Evolutionary conservation across 2,888 invertebrate species (phyloP), one percentile per base, ranked within the genome.

Genomic region (Julus scanicus): DNA sequence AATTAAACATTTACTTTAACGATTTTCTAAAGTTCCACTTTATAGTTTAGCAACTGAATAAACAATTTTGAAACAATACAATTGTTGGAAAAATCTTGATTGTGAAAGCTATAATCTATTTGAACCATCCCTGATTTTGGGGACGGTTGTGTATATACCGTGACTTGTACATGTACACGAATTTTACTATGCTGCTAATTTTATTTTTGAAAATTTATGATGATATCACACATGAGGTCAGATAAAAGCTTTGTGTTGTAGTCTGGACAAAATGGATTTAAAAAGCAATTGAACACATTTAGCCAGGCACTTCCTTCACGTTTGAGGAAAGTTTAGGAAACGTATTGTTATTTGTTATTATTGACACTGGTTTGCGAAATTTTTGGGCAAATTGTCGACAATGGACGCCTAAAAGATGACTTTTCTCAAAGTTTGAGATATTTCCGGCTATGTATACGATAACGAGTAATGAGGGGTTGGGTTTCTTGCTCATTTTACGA

Each of bases 201-300:
- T 29, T 1, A 29, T 29, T 29, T 29, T 29, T 48, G 48, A 48
- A n/a, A 63, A 63, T 63, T 17, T n/a, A 17, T n/a, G 3, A n/a
- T 63, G 53, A 63, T n/a, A n/a, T 63, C 63, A n/a, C 57, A 57
- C 57, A 57, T 57, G 63, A 63, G 63, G 63, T 63, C 63, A 63
- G 2, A 0, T 11, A 4, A 15, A 57, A 57, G 15, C 57, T 15
- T 15, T 15, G 15, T 57, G 11, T 57, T 57, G 57, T 15, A 57
- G 15, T 57, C 57, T 11, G 57, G 57, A 11, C 17, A 15, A 15
- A 15, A 15, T 57, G 11, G 15, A 57, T 4, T 17, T 57, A 4
- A 17, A 11, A 57, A 15, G 15, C 15, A 57, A 6, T n/a, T 5
- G 29, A 29, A 63, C 71, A 20, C 9, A 71, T n/a, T 71, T 71